Conservation (phyloP, 2,113 vertebrate genomes). For the Megaceryle maxima region DNA sequence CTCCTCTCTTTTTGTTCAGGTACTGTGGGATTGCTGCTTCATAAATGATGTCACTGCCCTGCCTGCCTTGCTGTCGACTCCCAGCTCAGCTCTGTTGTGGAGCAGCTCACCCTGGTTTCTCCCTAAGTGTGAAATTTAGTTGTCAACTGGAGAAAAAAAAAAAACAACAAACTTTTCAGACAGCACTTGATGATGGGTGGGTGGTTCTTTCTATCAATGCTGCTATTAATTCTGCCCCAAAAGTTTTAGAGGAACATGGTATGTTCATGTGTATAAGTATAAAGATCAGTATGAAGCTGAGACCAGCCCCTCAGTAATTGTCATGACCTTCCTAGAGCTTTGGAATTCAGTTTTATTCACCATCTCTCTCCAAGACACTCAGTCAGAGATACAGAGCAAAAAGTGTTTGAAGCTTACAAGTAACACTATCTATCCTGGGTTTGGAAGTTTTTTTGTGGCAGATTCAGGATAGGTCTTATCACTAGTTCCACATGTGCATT, state of each 20-base stretch:
- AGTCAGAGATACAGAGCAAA: neutral
- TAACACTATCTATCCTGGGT: neutral
- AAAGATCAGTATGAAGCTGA: neutral
- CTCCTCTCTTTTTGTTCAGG: neutral
- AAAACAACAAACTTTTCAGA: neutral
- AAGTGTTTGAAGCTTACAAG: neutral
- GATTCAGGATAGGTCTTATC: neutral
- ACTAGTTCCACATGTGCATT: neutral
- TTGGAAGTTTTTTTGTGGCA: neutral
- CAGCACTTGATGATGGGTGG: slow-evolving; percentile 14
- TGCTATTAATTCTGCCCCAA: neutral
- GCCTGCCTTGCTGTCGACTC: neutral
- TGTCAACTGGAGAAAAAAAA: neutral
- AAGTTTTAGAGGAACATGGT: neutral
- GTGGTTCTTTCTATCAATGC: slow-evolving; percentile 5
- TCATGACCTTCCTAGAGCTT: neutral
- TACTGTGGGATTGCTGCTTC: neutral
- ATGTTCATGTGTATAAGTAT: neutral
- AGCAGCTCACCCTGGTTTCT: neutral
- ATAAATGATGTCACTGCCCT: neutral
- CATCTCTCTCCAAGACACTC: neutral
- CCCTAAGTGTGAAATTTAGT: neutral
- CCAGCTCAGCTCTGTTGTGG: neutral
- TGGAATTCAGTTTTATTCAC: neutral
- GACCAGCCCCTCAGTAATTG: neutral